Percentiles rank a stretch among this genome's conserved stretches.
phyloP scores from a whole-genome alignment of 2,888 invertebrate genomes.

The Ptilodon capucinus region DNA sequence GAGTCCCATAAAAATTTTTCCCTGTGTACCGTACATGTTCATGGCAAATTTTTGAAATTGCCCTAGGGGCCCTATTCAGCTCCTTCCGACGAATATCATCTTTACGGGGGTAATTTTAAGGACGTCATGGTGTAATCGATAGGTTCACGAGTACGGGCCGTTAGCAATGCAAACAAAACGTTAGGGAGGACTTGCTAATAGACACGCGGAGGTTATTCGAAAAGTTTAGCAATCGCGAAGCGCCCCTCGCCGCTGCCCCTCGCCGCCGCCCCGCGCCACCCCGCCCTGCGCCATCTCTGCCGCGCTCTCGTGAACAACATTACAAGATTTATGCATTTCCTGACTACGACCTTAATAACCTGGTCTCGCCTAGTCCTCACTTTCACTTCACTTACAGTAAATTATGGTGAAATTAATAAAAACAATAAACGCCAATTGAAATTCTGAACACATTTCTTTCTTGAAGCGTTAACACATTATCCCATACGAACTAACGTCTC shows the following conservation, averaged over 20 bases:
- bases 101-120: slow-evolving; percentile 19
- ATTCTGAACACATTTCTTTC: too few species aligned
- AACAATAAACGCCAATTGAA: too few species aligned
- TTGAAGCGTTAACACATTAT: slow-evolving; percentile 7
- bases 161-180: slow-evolving; percentile 16
- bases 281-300: too few species aligned
- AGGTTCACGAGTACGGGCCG: slow-evolving; percentile 8
- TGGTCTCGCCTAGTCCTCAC: not conserved
- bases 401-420: too few species aligned
- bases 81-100: slow-evolving; percentile 7
- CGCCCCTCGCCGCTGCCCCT: not conserved
- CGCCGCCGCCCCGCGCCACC: not conserved
- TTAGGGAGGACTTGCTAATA: slow-evolving; percentile 42
- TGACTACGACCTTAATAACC: too few species aligned
- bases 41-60: slow-evolving; percentile 45
- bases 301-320: too few species aligned
- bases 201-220: slow-evolving; percentile 53
- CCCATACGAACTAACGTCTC: slow-evolving; percentile 3
- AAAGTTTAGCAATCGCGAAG: slow-evolving; percentile 37
- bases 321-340: too few species aligned
- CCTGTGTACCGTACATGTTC: slow-evolving; percentile 19
- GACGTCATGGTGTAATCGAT: slow-evolving; percentile 5
- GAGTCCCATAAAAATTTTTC: slow-evolving; percentile 10
- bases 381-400: too few species aligned
- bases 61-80: slow-evolving; percentile 7